phyloP scores from a whole-genome alignment of 2,888 invertebrate genomes.

The Cephus runcator region DNA sequence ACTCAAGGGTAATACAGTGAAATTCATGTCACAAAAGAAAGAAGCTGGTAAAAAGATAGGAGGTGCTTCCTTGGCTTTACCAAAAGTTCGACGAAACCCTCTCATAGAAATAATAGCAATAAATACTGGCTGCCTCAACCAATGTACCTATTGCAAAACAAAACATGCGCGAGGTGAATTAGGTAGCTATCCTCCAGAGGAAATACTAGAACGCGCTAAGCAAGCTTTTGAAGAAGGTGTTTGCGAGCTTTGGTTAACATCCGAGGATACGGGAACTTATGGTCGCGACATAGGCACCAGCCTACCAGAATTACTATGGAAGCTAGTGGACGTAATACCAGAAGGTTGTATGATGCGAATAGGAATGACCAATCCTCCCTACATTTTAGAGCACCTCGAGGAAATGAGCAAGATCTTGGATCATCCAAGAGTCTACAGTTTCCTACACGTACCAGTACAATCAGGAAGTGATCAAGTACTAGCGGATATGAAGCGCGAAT shows the following conservation, averaged over 20 bases:
- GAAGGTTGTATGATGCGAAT: slow-evolving; percentile 83
- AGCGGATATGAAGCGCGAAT: slow-evolving; percentile 96
- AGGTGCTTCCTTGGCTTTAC: slow-evolving; percentile 87
- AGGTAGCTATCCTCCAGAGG: slow-evolving; percentile 91
- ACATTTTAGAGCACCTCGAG: slow-evolving; percentile 93
- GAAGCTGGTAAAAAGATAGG: slow-evolving; percentile 81
- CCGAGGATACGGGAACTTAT: slow-evolving; percentile 98
- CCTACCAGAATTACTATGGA: slow-evolving; percentile 86
- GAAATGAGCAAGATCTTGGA: slow-evolving; percentile 88
- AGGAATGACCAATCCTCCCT: slow-evolving; percentile 99
- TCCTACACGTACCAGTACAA: slow-evolving; percentile 97
- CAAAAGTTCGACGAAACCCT: slow-evolving; percentile 95
- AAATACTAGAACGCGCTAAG: slow-evolving; percentile 86
- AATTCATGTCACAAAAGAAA: slow-evolving; percentile 85
- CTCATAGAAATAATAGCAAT: slow-evolving; percentile 97
- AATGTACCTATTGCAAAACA: slow-evolving; percentile 99
- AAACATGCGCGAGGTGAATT: slow-evolving; percentile 97
- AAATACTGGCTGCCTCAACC: slow-evolving; percentile 96
- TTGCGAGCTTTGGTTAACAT: slow-evolving; percentile 96
- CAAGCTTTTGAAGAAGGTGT: slow-evolving; percentile 94
- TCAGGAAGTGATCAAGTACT: slow-evolving; percentile 96
- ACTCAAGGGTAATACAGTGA: slow-evolving; percentile 85
- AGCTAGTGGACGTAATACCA: slow-evolving; percentile 83
- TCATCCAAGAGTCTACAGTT: slow-evolving; percentile 92
- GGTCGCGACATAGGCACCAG: slow-evolving; percentile 93